phyloP scores from a whole-genome alignment of 1,140 invertebrate genomes.

The Drosophila setifemur region DNA sequence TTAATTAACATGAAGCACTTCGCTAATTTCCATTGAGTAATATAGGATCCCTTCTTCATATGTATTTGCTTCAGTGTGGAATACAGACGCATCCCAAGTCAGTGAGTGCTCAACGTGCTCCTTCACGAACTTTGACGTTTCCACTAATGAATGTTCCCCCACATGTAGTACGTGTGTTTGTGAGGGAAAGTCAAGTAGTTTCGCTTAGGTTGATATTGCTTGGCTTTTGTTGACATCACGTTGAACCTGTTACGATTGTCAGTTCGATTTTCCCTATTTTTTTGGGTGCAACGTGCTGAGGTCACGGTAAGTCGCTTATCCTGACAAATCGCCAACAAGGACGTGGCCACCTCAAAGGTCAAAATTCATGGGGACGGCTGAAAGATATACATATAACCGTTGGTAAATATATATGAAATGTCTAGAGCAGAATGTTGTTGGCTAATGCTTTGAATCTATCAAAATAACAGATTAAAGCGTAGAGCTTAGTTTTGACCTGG shows the following conservation, averaged over 20 bases:
- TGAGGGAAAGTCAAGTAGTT: conserved; percentile 36
- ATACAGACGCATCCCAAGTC: background rate
- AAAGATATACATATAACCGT: background rate
- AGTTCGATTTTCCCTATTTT: conserved; percentile 47
- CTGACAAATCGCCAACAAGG: conserved; percentile 32
- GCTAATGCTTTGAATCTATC: too few species aligned
- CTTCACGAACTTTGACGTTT: conserved; percentile 66
- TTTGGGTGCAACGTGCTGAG: conserved; percentile 13
- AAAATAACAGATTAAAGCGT: too few species aligned
- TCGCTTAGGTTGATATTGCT: conserved; percentile 38
- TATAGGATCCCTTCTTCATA: too few species aligned
- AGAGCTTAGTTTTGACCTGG: too few species aligned
- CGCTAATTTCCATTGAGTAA: too few species aligned
- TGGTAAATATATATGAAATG: background rate
- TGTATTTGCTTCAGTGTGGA: background rate
- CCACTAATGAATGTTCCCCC: conserved; percentile 68
- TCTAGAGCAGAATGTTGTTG: too few species aligned
- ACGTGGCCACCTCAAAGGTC: conserved; percentile 16
- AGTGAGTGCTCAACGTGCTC: conserved; percentile 16
- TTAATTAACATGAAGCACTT: too few species aligned
- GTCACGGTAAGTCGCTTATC: conserved; percentile 36
- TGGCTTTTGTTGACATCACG: conserved; percentile 73
- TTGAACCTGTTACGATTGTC: conserved; percentile 66
- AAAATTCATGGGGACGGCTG: background rate
- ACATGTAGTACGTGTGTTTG: conserved; percentile 16